These are phyloP conservation scores for Lepus oiostolus DNA, from an alignment of 2,797 vertebrate species.

Conservation along the genomic window DNA sequence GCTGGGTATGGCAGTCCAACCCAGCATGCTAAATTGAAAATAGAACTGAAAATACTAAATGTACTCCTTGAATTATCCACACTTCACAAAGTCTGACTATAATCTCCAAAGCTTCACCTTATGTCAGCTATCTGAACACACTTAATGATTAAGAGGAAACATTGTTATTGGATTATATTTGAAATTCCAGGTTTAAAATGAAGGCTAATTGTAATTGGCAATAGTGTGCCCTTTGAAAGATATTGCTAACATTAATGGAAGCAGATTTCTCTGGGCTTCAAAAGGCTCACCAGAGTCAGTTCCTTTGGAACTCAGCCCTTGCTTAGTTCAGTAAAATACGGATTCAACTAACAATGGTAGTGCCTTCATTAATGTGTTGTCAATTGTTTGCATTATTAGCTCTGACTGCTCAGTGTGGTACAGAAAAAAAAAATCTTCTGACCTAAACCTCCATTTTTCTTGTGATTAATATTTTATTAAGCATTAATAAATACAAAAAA, in stretches of 20 bases:
- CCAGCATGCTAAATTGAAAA: background rate
- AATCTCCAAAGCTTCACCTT: background rate
- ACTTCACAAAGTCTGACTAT: background rate
- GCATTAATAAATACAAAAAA: slow-evolving; percentile 78
- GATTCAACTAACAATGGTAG: background rate
- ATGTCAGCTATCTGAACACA: slow-evolving; percentile 7
- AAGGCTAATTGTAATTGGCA: slow-evolving; percentile 51
- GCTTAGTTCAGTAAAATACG: slow-evolving; percentile 11
- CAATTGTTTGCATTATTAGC: slow-evolving; percentile 55
- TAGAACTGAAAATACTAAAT: background rate
- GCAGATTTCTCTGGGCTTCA: slow-evolving; percentile 43
- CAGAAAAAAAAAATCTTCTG: slow-evolving; percentile 12
- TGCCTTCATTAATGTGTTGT: slow-evolving; percentile 48
- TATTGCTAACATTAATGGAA: background rate
- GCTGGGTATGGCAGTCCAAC: background rate
- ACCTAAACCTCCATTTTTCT: slow-evolving; percentile 65
- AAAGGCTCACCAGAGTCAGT: background rate
- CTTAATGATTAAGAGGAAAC: slow-evolving; percentile 55
- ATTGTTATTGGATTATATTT: background rate
- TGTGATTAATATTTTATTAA: slow-evolving; percentile 84
- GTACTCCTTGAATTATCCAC: background rate
- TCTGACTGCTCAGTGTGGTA: slow-evolving; percentile 37
- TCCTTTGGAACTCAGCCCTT: background rate
- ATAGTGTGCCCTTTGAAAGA: slow-evolving; percentile 38
- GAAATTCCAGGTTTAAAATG: slow-evolving; percentile 39